Evolutionary conservation across 1,140 invertebrate genomes (phyloP), one percentile per base, ranked within the genome.

Genomic region (Solenopsis fugax): DNA sequence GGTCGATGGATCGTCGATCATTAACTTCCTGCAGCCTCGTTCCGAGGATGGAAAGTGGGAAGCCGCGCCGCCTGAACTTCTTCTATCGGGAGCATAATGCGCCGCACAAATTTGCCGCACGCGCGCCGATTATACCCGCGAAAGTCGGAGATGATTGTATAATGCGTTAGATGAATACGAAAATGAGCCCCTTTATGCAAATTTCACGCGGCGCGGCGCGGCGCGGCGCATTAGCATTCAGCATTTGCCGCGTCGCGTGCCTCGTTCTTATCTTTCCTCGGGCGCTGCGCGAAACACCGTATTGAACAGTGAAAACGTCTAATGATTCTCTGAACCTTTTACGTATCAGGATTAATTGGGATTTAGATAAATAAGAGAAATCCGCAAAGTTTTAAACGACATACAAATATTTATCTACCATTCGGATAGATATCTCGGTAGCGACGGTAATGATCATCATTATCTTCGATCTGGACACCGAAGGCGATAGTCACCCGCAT

Each of bases 41-140:
- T 86, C 58, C 67, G 52, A 60, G 2, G 67, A 73, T 88, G 87
- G 88, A 89, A 89, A 89, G 87, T 88, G 87, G 85, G 85, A 89
- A 88, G 73, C 73, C 52, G 60, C 34, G 69, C 5, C 13, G 24
- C 4, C 62, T n/a, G 71, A n/a, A 82, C 54, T 60, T 82, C 80
- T 84, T 73, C 69, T 50, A 73, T 73, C 80, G n/a, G 80, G 52
- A 73, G 80, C 54, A 45, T 84, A 84, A 84, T 45, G 37, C 80
- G 67, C 48, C 77, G 77, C 60, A 52, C 78, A 48, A 82, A 82
- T 72, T 82, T 72, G 54, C 67, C 78, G 78, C 78, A 82, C 67
- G 80, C 67, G 67, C 54, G 41, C 18, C 54, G 21, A 73, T 82
- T 82, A 82, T 60, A 18, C 41, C 18, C 29, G 80, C 80, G 54